phyloP scores from a whole-genome alignment of 2,113 vertebrate species.

The Sylvia atricapilla region DNA sequence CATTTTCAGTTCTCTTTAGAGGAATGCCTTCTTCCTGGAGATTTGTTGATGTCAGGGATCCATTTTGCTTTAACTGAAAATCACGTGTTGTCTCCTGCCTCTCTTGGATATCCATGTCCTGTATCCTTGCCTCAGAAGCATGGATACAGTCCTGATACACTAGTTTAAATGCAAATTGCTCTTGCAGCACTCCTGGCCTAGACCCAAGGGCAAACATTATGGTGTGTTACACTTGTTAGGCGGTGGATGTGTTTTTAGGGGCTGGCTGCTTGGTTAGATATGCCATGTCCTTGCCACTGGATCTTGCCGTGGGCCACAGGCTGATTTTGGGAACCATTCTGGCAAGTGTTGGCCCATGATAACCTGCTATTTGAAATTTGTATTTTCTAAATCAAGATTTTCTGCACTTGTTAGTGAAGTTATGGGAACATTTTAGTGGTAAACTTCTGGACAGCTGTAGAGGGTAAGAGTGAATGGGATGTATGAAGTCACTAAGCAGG shows the following conservation, averaged over 20 bases:
- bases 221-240: not conserved
- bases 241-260: not conserved
- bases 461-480: not conserved
- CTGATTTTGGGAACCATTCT: not conserved
- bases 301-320: fast-evolving
- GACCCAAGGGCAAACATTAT: not conserved
- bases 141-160: not conserved
- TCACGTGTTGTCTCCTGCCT: not conserved
- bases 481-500: not conserved
- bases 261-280: not conserved
- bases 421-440: not conserved
- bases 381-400: not conserved
- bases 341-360: not conserved
- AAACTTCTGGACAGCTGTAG: not conserved
- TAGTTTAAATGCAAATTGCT: not conserved
- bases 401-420: not conserved
- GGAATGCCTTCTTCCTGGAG: not conserved
- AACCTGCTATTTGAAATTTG: not conserved
- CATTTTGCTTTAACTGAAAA: not conserved
- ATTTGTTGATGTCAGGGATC: not conserved
- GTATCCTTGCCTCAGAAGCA: not conserved
- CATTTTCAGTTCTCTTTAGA: not conserved
- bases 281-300: too few relatives aligned
- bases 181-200: not conserved
- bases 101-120: not conserved